Evolutionary conservation across 2,113 vertebrate species (phyloP).

Genomic region (Phoenicopterus ruber): DNA sequence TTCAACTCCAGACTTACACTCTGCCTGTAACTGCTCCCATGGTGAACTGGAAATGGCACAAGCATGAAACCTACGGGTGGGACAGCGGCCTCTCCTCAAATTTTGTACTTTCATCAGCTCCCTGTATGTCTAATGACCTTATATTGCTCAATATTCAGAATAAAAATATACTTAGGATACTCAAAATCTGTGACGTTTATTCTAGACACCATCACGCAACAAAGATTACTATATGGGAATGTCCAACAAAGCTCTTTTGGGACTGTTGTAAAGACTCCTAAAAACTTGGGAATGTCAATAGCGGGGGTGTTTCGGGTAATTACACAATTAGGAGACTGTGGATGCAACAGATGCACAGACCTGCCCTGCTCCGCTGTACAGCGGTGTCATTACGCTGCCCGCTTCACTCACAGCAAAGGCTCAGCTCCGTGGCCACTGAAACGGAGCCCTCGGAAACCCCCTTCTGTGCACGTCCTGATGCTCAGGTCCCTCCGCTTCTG

Average conservation of each 20-base stretch:
- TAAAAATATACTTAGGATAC: not conserved
- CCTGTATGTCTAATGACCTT: not conserved
- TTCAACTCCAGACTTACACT: accelerated
- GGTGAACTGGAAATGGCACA: not conserved
- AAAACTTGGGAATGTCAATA: not conserved
- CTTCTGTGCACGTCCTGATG: not conserved
- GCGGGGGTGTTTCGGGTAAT: accelerated
- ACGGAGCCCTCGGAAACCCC: accelerated
- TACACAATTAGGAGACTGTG: too few species aligned
- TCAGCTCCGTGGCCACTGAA: not conserved
- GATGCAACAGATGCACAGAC: too few species aligned
- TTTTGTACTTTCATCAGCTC: not conserved
- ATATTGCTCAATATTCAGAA: not conserved
- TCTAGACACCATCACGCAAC: not conserved
- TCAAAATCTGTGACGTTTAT: not conserved
- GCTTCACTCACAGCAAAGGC: not conserved
- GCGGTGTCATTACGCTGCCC: too few species aligned
- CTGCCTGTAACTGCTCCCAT: not conserved
- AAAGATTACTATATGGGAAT: not conserved
- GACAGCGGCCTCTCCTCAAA: not conserved
- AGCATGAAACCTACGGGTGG: not conserved
- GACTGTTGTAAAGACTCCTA: not conserved
- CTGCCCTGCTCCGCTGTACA: not conserved
- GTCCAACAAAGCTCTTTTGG: not conserved
- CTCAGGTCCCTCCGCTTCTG: not conserved